A percentile compares a stretch with the other conserved stretches of the same genome.
These are phyloP conservation scores for Oreochromis niloticus DNA, from an alignment of 2,113 vertebrate genomes.

Conservation along the genomic window DNA sequence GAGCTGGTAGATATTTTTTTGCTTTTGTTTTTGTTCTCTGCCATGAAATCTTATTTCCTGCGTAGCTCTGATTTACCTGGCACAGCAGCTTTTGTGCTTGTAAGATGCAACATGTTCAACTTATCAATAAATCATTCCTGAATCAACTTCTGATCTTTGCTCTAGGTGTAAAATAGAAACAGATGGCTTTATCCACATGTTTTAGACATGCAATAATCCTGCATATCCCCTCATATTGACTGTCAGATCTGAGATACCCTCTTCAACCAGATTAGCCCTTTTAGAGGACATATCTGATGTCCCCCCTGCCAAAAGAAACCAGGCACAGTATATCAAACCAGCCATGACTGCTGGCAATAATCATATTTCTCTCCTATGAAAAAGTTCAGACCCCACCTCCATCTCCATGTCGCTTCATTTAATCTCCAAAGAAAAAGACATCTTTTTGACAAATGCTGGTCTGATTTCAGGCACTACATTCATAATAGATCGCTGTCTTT, in stretches of 20 bases:
- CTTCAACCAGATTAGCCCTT: not conserved
- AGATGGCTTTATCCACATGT: not conserved
- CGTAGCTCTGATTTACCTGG: not conserved
- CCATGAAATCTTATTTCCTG: not conserved
- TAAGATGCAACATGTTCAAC: not conserved
- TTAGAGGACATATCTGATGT: not conserved
- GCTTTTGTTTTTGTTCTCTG: not conserved
- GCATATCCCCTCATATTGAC: not conserved
- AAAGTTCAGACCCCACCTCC: not conserved
- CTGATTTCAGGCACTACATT: not conserved
- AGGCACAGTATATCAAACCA: not conserved
- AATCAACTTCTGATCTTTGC: not conserved
- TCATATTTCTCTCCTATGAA: not conserved
- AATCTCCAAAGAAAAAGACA: not conserved
- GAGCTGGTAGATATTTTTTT: not conserved
- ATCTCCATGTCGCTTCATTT: not conserved
- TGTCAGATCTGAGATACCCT: not conserved
- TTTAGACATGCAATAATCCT: not conserved
- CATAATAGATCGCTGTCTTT: not conserved
- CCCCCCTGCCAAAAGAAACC: not conserved
- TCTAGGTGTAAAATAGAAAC: not conserved
- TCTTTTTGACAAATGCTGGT: not conserved
- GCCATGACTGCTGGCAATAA: not conserved
- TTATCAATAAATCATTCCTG: not conserved
- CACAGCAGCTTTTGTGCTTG: not conserved